These are phyloP conservation scores for Yponomeuta malinellus DNA, from an alignment of 2,888 invertebrate genomes.

Conservation along the genomic window DNA sequence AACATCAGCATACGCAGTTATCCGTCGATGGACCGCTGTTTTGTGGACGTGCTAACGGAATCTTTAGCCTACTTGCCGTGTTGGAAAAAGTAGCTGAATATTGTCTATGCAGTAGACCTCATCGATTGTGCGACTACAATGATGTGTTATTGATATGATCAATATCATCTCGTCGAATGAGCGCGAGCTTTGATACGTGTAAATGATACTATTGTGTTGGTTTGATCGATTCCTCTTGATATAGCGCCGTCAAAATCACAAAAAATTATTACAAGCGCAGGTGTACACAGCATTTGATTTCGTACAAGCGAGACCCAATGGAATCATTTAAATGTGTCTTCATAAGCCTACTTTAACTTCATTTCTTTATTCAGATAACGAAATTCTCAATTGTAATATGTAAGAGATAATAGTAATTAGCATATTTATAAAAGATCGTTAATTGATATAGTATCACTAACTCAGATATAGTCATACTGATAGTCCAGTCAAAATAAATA, in stretches of 20 bases:
- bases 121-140: background rate
- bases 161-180: background rate
- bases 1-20: constrained; percentile 43
- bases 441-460: no score
- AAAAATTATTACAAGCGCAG: background rate
- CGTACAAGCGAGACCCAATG: background rate
- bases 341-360: no score
- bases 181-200: background rate
- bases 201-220: background rate
- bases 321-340: no score
- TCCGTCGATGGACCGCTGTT: constrained; percentile 56
- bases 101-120: constrained; percentile 32
- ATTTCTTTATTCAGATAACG: no score
- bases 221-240: background rate
- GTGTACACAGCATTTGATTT: background rate
- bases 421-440: no score
- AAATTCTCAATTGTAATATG: no score
- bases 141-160: constrained; percentile 3
- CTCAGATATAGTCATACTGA: no score
- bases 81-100: constrained; percentile 63
- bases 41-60: constrained; percentile 69
- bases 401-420: no score
- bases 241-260: background rate
- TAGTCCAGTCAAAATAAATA: no score
- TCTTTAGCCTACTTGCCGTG: constrained; percentile 65